Conservation (phyloP, 1,140 invertebrate genomes). For the Anastrepha ludens region DNA sequence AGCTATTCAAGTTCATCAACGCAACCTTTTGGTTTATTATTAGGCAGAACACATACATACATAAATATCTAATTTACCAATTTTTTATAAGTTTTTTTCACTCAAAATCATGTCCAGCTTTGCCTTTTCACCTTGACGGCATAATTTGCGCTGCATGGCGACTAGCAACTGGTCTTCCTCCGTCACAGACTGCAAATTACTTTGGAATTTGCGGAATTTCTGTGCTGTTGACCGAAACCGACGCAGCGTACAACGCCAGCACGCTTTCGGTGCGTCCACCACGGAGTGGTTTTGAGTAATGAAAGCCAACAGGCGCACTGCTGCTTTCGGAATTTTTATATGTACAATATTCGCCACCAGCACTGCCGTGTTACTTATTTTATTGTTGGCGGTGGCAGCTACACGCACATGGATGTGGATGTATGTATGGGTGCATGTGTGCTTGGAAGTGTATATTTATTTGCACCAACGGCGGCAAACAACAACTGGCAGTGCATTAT, state of each 20-base stretch:
- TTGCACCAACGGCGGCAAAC: background rate
- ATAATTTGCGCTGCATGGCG: slow-evolving; percentile 30
- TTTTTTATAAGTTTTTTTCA: background rate
- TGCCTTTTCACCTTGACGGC: slow-evolving; percentile 48
- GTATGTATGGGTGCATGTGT: too few species aligned
- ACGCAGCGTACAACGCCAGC: background rate
- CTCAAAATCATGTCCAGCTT: background rate
- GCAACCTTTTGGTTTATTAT: too few species aligned
- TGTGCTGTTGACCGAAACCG: slow-evolving; percentile 44
- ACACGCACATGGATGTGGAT: background rate
- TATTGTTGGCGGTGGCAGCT: background rate
- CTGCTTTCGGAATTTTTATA: slow-evolving; percentile 35
- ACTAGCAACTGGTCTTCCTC: slow-evolving; percentile 37
- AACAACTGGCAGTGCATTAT: background rate
- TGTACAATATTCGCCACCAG: background rate
- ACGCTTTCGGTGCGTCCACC: background rate
- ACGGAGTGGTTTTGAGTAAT: slow-evolving; percentile 22
- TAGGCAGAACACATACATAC: too few species aligned
- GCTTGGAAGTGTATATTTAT: background rate
- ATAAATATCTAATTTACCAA: too few species aligned
- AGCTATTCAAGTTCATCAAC: too few species aligned
- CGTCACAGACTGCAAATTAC: background rate
- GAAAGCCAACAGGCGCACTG: slow-evolving; percentile 39
- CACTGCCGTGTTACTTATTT: background rate
- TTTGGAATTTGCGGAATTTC: slow-evolving; percentile 20